phyloP scores from a whole-genome alignment of 2,888 invertebrate species.

The Copidosoma aretas region DNA sequence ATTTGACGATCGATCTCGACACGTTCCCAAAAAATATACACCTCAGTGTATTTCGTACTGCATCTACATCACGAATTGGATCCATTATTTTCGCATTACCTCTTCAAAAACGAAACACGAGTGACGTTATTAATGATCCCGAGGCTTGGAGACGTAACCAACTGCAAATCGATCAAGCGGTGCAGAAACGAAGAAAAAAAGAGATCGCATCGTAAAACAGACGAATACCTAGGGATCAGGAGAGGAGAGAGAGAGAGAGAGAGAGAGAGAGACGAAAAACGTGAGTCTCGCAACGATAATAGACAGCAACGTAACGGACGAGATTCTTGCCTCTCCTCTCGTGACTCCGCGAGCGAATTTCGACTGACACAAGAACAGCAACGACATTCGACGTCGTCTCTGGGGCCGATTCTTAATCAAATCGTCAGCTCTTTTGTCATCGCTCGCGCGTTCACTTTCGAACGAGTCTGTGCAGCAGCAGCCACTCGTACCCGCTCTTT shows the following conservation, averaged over 20 bases:
- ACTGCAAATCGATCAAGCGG: background rate
- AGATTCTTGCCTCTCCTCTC: too few relatives aligned
- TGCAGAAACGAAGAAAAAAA: background rate
- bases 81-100: background rate
- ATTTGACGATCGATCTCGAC: background rate
- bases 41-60: background rate
- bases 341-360: background rate
- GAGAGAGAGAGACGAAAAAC: conserved; percentile 19
- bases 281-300: background rate
- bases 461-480: background rate
- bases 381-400: conserved; percentile 13
- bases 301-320: too few relatives aligned
- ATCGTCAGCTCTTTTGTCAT: conserved; percentile 39
- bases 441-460: background rate
- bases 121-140: background rate
- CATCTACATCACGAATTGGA: background rate
- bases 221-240: background rate
- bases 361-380: too few relatives aligned
- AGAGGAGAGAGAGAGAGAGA: background rate
- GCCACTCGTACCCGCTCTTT: background rate
- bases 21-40: background rate
- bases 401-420: conserved; percentile 35
- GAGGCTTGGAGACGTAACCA: background rate
- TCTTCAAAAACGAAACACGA: background rate
- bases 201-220: background rate